Percentiles rank a stretch among this genome's conserved stretches.
Conservation (phyloP, 2,888 invertebrate genomes). For the Nomada flava region DNA sequence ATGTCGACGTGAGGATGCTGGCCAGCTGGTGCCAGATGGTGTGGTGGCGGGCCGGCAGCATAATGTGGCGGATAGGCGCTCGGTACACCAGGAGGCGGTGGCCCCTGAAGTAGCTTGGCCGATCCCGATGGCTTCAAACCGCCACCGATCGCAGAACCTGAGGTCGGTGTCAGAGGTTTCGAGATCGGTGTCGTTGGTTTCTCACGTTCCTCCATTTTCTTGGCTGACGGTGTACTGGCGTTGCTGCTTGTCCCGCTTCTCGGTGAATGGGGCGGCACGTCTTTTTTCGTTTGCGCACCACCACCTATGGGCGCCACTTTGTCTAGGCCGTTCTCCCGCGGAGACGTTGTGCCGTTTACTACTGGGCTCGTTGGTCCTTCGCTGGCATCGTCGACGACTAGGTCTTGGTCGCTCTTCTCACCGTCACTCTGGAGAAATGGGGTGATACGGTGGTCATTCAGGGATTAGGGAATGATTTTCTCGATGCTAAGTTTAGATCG, state of each 20-base stretch:
- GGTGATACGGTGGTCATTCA: not conserved
- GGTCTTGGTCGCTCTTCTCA: conserved; percentile 95
- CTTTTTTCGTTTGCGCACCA: conserved; percentile 82
- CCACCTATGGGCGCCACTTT: conserved; percentile 85
- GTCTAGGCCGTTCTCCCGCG: conserved; percentile 94
- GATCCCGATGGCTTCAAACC: conserved; percentile 75
- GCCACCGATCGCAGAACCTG: conserved; percentile 84
- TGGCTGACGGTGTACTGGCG: conserved; percentile 94
- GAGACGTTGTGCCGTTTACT: conserved; percentile 92
- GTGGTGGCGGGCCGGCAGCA: conserved; percentile 86
- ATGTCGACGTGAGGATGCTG: conserved; percentile 88
- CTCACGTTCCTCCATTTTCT: conserved; percentile 91
- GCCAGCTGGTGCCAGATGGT: conserved; percentile 86
- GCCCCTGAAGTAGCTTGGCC: conserved; percentile 81
- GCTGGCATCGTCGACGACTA: conserved; percentile 97
- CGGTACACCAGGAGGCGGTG: conserved; percentile 85
- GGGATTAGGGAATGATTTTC: not conserved
- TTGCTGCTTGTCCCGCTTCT: conserved; percentile 95
- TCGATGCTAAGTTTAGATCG: not conserved
- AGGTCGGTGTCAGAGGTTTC: conserved; percentile 94
- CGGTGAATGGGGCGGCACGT: conserved; percentile 82
- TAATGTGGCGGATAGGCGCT: conserved; percentile 81
- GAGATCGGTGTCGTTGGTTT: conserved; percentile 96
- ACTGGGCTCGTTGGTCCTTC: conserved; percentile 96
- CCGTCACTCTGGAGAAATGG: conserved; percentile 89